Evolutionary conservation across 2,113 vertebrate genomes (phyloP).

Genomic region (Oreochromis tanganicae): DNA sequence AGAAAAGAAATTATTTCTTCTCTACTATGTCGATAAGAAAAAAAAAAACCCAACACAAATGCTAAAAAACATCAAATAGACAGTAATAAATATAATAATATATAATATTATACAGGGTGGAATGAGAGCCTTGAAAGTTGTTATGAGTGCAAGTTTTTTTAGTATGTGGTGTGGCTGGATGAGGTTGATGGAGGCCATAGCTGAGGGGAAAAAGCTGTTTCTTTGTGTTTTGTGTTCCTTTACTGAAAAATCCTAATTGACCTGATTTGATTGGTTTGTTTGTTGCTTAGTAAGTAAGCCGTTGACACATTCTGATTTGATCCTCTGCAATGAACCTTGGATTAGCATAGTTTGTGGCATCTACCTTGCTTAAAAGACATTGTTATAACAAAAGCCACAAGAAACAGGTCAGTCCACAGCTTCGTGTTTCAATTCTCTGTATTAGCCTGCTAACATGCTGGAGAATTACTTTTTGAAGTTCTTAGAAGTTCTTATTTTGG

Average conservation of each 20-base stretch:
- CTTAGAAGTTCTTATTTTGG: background rate
- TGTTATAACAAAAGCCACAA: background rate
- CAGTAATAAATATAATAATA: background rate
- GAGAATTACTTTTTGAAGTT: background rate
- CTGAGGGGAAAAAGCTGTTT: background rate
- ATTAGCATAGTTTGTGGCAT: background rate
- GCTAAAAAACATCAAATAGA: fast-evolving
- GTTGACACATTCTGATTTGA: background rate
- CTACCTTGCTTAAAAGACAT: background rate
- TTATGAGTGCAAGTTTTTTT: background rate
- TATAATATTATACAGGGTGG: background rate
- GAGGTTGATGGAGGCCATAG: background rate
- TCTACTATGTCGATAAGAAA: fast-evolving
- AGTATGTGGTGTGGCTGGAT: background rate
- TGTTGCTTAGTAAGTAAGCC: background rate
- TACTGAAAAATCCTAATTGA: background rate
- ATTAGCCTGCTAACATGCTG: background rate
- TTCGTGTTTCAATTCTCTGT: background rate
- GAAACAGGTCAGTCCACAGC: background rate
- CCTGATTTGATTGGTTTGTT: background rate
- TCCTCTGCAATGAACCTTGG: background rate
- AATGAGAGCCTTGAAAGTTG: background rate
- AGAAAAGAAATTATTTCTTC: background rate
- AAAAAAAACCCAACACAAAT: background rate
- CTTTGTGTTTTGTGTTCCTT: background rate